phyloP scores from a whole-genome alignment of 2,797 vertebrate genomes.

The Cheracebus regulus region DNA sequence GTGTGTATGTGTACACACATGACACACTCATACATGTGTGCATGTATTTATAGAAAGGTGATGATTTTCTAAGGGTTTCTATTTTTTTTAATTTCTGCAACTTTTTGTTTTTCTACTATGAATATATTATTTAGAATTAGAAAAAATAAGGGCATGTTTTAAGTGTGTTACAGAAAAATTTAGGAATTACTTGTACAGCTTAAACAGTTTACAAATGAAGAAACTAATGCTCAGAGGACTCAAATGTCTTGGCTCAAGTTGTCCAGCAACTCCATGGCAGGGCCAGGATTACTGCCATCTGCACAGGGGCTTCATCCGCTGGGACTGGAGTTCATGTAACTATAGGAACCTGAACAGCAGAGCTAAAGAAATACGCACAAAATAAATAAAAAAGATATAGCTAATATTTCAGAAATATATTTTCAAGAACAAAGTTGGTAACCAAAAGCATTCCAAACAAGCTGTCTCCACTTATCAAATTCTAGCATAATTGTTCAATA shows the following conservation, averaged over 20 bases:
- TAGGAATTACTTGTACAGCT: background rate
- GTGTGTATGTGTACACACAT: too few relatives aligned
- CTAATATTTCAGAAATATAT: background rate
- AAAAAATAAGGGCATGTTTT: background rate
- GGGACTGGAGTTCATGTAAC: background rate
- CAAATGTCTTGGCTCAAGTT: background rate
- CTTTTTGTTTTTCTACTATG: background rate
- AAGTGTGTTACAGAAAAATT: background rate
- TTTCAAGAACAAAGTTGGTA: background rate
- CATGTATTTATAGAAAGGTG: background rate
- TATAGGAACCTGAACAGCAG: background rate
- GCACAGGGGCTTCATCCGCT: rapidly evolving
- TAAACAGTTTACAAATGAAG: background rate
- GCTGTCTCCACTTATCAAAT: background rate
- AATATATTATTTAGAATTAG: background rate
- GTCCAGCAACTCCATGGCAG: background rate
- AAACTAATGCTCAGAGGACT: background rate
- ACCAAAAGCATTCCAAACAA: background rate
- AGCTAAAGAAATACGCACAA: background rate
- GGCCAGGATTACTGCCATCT: too few relatives aligned
- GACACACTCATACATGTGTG: background rate
- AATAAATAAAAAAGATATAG: background rate
- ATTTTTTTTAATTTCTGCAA: background rate
- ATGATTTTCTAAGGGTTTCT: background rate
- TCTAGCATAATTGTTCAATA: background rate